Conservation (phyloP, 2,888 invertebrate species). For the Neocrepidodera transversa region DNA sequence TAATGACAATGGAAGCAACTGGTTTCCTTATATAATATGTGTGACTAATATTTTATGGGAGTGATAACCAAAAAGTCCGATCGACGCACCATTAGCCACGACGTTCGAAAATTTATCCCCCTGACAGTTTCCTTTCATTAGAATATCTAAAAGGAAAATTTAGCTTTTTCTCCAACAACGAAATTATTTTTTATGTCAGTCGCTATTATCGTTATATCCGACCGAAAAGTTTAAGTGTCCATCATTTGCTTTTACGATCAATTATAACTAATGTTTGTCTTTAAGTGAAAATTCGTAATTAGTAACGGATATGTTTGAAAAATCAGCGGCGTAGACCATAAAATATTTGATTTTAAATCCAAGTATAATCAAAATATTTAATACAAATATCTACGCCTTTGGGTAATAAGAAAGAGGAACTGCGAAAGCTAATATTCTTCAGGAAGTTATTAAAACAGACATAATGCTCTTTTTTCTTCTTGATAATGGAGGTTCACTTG, state of each 20-base stretch:
- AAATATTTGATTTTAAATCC: too few relatives aligned
- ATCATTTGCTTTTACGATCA: conserved; percentile 14
- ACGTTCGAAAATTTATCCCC: too few relatives aligned
- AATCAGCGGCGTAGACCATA: background rate
- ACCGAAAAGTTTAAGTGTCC: conserved; percentile 9
- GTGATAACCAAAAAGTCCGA: too few relatives aligned
- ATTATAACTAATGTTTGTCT: conserved; percentile 7
- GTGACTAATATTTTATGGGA: too few relatives aligned
- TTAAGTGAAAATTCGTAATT: conserved; percentile 12
- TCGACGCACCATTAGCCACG: too few relatives aligned
- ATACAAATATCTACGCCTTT: background rate
- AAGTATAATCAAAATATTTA: too few relatives aligned
- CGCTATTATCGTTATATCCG: conserved; percentile 8
- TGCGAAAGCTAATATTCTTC: conserved; percentile 2
- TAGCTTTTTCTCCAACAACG: background rate
- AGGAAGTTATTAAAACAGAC: conserved; percentile 12
- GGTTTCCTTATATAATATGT: too few relatives aligned
- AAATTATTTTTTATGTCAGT: conserved; percentile 13
- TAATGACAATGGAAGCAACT: too few relatives aligned
- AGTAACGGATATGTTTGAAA: conserved; percentile 1
- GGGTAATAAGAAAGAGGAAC: background rate
- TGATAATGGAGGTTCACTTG: conserved; percentile 3
- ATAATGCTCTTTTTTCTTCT: conserved; percentile 7
- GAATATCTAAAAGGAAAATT: conserved; percentile 4
- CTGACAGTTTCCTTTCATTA: too few relatives aligned